Evolutionary conservation across 2,888 invertebrate species (phyloP).

Genomic region (Alloscopus bannaensis): DNA sequence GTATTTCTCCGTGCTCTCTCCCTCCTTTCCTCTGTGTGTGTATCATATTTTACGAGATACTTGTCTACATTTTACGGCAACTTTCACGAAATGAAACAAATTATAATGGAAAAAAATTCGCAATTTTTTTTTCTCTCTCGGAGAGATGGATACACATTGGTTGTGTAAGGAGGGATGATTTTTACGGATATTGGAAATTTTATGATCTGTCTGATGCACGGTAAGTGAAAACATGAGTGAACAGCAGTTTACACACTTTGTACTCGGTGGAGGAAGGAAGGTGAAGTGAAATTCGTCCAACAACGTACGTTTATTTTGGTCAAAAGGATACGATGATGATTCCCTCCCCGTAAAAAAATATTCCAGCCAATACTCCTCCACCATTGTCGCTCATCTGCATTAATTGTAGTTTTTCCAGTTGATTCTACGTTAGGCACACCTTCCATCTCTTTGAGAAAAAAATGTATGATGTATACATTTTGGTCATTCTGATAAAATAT

Average conservation of each 20-base stretch:
- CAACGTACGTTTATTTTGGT: conserved; percentile 52
- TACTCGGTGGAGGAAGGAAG: not conserved
- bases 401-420: too few relatives aligned
- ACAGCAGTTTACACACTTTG: not conserved
- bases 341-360: not conserved
- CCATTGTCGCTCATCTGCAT: too few relatives aligned
- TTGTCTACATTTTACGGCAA: conserved; percentile 55
- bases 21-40: too few relatives aligned
- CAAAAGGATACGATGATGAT: not conserved
- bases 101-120: conserved; percentile 63
- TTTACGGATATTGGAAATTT: conserved; percentile 67
- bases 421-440: too few relatives aligned
- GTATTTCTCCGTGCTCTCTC: conserved; percentile 55
- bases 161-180: conserved; percentile 51
- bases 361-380: not conserved
- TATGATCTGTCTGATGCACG: conserved; percentile 57
- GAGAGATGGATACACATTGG: conserved; percentile 42
- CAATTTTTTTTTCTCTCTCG: too few relatives aligned
- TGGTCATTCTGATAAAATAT: conserved; percentile 53
- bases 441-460: too few relatives aligned
- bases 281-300: conserved; percentile 57
- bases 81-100: conserved; percentile 62
- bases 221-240: not conserved
- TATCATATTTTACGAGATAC: conserved; percentile 65
- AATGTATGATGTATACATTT: too few relatives aligned